Percentiles rank a stretch among this genome's conserved stretches.
Evolutionary conservation across 2,113 vertebrate species (phyloP).

Genomic region (Burhinus oedicnemus): DNA sequence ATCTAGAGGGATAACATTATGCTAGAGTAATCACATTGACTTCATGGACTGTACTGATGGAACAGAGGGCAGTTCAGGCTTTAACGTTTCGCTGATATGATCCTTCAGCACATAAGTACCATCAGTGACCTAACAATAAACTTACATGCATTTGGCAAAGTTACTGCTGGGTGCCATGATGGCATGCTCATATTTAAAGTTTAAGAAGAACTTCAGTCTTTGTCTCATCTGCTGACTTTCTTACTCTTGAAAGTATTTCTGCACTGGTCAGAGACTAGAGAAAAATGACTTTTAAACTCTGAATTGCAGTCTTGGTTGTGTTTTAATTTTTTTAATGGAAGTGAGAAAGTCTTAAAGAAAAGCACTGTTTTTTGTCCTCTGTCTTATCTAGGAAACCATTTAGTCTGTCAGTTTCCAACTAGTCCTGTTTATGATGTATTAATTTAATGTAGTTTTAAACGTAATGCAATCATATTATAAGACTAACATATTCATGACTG

Average conservation of each 20-base stretch:
- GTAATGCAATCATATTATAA: fast-evolving
- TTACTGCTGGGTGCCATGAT: not conserved
- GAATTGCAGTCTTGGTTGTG: not conserved
- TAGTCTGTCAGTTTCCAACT: not conserved
- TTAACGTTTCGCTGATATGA: not conserved
- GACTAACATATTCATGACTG: not conserved
- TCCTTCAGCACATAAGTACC: not conserved
- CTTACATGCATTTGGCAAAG: not conserved
- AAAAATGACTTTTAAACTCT: not conserved
- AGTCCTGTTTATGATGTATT: not conserved
- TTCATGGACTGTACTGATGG: not conserved
- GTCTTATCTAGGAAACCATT: not conserved
- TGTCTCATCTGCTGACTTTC: not conserved
- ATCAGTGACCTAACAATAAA: not conserved
- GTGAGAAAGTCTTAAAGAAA: not conserved
- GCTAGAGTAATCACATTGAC: not conserved
- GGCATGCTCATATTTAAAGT: not conserved
- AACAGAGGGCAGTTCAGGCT: not conserved
- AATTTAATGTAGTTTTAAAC: not conserved
- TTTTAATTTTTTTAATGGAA: not conserved
- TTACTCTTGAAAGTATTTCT: not conserved
- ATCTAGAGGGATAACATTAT: not conserved
- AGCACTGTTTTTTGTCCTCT: not conserved
- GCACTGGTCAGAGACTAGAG: not conserved
- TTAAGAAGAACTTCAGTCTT: not conserved